Percentiles rank a stretch among this genome's conserved stretches.
Evolutionary conservation across 1,140 invertebrate genomes (phyloP).

Genomic region (Leptinotarsa lineolata): DNA sequence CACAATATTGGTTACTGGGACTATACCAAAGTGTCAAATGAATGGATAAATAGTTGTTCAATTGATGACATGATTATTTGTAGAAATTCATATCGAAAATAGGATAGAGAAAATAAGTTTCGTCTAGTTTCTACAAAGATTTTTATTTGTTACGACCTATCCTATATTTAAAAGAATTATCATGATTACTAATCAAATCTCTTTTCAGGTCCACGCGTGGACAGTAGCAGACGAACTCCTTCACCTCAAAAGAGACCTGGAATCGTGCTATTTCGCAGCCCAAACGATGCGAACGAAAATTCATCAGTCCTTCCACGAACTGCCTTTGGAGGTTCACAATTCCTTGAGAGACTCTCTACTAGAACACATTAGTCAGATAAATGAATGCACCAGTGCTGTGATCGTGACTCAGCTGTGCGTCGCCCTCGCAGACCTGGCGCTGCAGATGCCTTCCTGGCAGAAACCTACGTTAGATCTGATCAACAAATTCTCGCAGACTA

Average conservation of each 20-base stretch:
- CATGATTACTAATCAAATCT: neutral
- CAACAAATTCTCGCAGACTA: constrained; percentile 69
- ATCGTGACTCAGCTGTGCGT: constrained; percentile 92
- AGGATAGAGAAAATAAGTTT: too few relatives aligned
- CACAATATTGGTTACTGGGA: too few relatives aligned
- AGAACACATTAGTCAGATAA: constrained; percentile 85
- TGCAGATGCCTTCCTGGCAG: constrained; percentile 94
- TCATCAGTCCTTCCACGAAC: constrained; percentile 90
- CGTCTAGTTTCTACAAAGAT: too few relatives aligned
- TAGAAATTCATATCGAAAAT: too few relatives aligned
- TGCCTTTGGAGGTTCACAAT: constrained; percentile 81
- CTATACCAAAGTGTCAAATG: too few relatives aligned
- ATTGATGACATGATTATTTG: too few relatives aligned
- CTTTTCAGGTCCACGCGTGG: constrained; percentile 72
- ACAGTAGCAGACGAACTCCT: constrained; percentile 92
- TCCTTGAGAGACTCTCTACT: constrained; percentile 91
- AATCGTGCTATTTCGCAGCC: constrained; percentile 96
- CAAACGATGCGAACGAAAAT: constrained; percentile 97
- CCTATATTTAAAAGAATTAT: constrained; percentile 41
- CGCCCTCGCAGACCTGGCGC: constrained; percentile 87
- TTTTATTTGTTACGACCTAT: too few relatives aligned
- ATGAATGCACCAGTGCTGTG: constrained; percentile 76
- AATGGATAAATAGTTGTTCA: too few relatives aligned
- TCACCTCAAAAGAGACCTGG: constrained; percentile 80
- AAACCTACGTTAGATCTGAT: constrained; percentile 86